Conservation (phyloP, 2,797 vertebrate species). For the Macropus fuliginosus region DNA sequence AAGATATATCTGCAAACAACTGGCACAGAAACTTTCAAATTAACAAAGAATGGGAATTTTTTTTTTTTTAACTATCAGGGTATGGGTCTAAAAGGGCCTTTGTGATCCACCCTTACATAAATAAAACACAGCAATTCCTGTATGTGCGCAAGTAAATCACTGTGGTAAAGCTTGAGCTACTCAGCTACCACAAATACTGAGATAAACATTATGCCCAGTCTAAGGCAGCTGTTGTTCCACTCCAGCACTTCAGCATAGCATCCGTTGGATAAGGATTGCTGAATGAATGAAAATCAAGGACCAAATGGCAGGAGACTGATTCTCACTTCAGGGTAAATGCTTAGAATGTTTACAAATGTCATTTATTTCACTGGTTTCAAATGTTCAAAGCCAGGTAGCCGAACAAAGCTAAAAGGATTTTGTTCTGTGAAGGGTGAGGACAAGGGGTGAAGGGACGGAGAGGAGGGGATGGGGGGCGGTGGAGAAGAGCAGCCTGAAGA, state of each 20-base stretch:
- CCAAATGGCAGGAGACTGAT: background rate
- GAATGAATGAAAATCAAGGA: background rate
- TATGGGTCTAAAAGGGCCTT: background rate
- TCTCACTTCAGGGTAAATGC: background rate
- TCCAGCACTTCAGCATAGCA: background rate
- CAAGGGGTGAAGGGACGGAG: fast-evolving
- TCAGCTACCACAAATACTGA: background rate
- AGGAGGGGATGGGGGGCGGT: fast-evolving
- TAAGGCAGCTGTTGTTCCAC: background rate
- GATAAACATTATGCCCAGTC: background rate
- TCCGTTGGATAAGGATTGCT: background rate
- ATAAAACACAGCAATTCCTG: background rate
- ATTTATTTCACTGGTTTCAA: background rate
- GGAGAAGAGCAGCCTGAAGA: background rate
- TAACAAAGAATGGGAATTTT: background rate
- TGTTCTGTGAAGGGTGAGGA: background rate
- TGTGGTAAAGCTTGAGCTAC: background rate
- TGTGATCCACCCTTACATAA: background rate
- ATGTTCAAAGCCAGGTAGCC: background rate
- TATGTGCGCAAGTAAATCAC: background rate
- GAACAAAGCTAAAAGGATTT: background rate
- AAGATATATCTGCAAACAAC: background rate
- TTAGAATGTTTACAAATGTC: background rate
- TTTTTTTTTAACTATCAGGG: background rate
- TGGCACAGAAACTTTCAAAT: background rate